Evolutionary conservation across 2,888 invertebrate species (phyloP).

Genomic region (Tinea trinotella): DNA sequence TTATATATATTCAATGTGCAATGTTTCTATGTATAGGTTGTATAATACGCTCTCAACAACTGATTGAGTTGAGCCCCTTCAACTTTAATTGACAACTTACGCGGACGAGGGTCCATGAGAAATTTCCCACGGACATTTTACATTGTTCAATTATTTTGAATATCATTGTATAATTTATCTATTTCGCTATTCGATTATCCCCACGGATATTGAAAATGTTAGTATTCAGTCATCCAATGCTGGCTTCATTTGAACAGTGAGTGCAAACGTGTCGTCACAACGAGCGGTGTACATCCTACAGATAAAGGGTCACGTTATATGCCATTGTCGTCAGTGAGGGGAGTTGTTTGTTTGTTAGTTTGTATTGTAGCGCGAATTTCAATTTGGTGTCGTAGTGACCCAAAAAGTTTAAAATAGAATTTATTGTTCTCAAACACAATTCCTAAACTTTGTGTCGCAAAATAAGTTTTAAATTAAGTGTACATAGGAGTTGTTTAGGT

Average conservation of each 20-base stretch:
- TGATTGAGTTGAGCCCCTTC: too few relatives aligned
- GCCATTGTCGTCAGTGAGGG: neutral
- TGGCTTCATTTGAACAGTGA: neutral
- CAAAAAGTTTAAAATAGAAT: slow-evolving; percentile 11
- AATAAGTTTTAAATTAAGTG: slow-evolving; percentile 10
- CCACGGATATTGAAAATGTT: neutral
- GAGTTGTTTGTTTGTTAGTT: neutral
- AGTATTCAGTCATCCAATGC: neutral
- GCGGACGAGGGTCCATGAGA: neutral
- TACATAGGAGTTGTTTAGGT: neutral
- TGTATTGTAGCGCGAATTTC: neutral
- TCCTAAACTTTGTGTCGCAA: neutral
- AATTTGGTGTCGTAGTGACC: slow-evolving; percentile 4
- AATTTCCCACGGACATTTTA: neutral
- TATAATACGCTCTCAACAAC: too few relatives aligned
- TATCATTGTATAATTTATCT: slow-evolving; percentile 11
- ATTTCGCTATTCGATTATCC: neutral
- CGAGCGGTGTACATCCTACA: neutral
- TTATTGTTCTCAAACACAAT: slow-evolving; percentile 11
- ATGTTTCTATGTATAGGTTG: too few relatives aligned
- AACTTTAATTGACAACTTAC: neutral
- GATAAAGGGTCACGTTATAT: neutral
- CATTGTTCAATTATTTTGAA: neutral
- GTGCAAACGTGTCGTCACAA: neutral
- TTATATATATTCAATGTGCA: too few relatives aligned